Base-by-base conservation (phyloP, 2,113 vertebrate species). In the Danionella cerebrum region DNA sequence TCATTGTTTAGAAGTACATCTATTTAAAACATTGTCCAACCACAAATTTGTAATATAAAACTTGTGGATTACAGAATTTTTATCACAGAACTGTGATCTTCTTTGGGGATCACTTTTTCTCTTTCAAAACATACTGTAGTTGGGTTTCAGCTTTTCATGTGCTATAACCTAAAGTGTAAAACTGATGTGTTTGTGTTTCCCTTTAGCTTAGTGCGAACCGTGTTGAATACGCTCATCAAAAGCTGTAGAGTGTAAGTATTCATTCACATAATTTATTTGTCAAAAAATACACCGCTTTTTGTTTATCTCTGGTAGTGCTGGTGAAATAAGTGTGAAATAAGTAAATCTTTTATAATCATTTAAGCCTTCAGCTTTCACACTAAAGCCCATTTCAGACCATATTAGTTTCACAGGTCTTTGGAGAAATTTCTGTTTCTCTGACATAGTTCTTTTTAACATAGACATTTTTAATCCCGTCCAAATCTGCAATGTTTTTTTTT, bases 191-290 rank as follows among this genome's bases (percentile, higher is more conserved):
- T 39, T 65, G 74, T 76, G 45, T 74, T 19, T 67, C 22, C 19
- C 21, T 77, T n/a, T 79, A 88, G 86, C 76, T 83, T 79, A n/a
- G 76, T 84, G 84, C 95, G 98, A 83, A 92, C 92, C 75, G 91
- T 98, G 79, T 78, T 98, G 84, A 98, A 96, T 87, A 94, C 93
- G 48, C 86, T 98, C 12, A 91, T 98, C 84, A 97, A 95, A 86
- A 95, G 89, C 88, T 97, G 94, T 87, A 87, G 96, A 80, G 91
- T 90, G 96, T 98, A 89, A 96, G 96, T 95, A 65, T 18, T 55
- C 12, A 8, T 4, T 16, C 33, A 31, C n/a, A n/a, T n/a, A n/a
- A n/a, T n/a, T n/a, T n/a, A n/a, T n/a, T n/a, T n/a, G n/a, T n/a
- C n/a, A n/a, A 54, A 35, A 19, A 2, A 35, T 51, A 47, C 27